Evolutionary conservation across 1,140 invertebrate genomes (phyloP).

Genomic region (Antheraea mylitta): DNA sequence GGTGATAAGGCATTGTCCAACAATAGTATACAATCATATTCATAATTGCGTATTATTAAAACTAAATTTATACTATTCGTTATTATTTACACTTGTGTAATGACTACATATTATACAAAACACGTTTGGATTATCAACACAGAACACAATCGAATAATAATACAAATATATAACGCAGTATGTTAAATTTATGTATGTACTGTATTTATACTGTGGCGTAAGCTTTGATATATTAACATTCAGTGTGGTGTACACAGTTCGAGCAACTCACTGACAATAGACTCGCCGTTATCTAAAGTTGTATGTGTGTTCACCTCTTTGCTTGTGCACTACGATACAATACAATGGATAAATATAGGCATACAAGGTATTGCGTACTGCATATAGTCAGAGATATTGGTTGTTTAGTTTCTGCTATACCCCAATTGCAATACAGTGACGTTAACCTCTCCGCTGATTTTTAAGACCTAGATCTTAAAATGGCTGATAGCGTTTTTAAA

Average conservation of each 20-base stretch:
- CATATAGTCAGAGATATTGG: neutral
- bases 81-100: too few species aligned
- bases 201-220: neutral
- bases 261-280: neutral
- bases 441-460: too few species aligned
- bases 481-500: too few species aligned
- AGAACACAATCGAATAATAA: neutral
- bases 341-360: neutral
- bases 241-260: neutral
- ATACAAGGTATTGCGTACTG: neutral
- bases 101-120: too few species aligned
- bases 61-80: too few species aligned
- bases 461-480: too few species aligned
- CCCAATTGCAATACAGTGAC: too few species aligned
- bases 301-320: neutral
- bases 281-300: conserved; percentile 4
- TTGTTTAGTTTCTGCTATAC: too few species aligned
- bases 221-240: conserved; percentile 5
- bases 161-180: neutral
- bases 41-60: too few species aligned
- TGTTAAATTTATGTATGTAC: neutral
- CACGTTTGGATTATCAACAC: neutral
- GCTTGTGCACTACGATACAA: neutral
- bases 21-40: too few species aligned
- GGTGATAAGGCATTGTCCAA: too few species aligned